A percentile compares a stretch with the other conserved stretches of the same genome.
These are phyloP conservation scores for Onychomys torridus DNA, from an alignment of 2,797 vertebrate genomes.

Conservation along the genomic window DNA sequence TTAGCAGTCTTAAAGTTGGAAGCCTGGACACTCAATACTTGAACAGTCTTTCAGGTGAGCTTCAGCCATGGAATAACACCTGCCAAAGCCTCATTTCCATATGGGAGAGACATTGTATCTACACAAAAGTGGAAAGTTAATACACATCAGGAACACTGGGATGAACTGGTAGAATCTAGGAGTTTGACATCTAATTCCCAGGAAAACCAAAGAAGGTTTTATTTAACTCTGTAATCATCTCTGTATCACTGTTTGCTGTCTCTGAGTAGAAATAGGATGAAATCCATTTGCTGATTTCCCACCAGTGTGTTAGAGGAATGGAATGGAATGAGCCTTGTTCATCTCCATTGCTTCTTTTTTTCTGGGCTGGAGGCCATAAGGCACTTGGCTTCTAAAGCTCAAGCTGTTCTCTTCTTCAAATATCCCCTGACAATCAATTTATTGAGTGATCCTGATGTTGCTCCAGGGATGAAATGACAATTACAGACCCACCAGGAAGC, in stretches of 20 bases:
- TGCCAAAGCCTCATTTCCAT: background rate
- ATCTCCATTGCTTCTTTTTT: slow-evolving; percentile 75
- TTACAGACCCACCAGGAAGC: slow-evolving; percentile 82
- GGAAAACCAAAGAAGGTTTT: slow-evolving; percentile 43
- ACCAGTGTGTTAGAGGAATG: slow-evolving; percentile 61
- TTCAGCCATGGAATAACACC: background rate
- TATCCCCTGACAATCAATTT: slow-evolving; percentile 81
- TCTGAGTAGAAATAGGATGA: slow-evolving; percentile 50
- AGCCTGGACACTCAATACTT: background rate
- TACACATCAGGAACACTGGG: background rate
- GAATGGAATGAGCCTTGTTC: slow-evolving; percentile 68
- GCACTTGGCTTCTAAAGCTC: slow-evolving; percentile 81
- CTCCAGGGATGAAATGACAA: slow-evolving; percentile 81
- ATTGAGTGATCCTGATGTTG: slow-evolving; percentile 82
- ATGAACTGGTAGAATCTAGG: slow-evolving; percentile 7
- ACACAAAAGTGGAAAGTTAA: background rate
- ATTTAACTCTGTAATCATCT: slow-evolving; percentile 73
- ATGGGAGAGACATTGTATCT: background rate
- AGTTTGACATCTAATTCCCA: slow-evolving; percentile 7
- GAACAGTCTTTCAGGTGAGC: background rate
- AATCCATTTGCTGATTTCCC: slow-evolving; percentile 60
- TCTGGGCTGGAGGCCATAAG: slow-evolving; percentile 81
- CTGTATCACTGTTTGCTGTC: slow-evolving; percentile 50
- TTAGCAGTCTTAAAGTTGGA: background rate
- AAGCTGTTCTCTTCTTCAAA: slow-evolving; percentile 78